Conservation (phyloP, 2,888 invertebrate species). For the Chrysodeixis includens region DNA sequence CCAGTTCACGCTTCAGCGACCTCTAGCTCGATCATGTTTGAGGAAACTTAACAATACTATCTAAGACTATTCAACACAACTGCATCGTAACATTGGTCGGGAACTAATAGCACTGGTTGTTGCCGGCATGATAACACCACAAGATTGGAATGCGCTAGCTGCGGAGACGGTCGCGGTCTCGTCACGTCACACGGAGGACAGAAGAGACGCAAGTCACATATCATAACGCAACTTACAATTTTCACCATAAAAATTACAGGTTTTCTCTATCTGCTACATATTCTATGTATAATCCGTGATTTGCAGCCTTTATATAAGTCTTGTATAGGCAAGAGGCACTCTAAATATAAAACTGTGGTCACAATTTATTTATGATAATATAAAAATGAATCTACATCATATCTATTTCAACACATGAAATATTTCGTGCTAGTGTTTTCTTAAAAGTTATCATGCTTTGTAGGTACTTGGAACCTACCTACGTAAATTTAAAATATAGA, state of each 20-base stretch:
- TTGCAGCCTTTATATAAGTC: constrained; percentile 90
- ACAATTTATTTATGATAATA: constrained; percentile 86
- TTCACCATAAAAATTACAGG: constrained; percentile 88
- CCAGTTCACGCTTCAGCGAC: constrained; percentile 68
- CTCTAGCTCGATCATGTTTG: constrained; percentile 64
- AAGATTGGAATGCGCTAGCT: constrained; percentile 86
- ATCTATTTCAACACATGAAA: constrained; percentile 83
- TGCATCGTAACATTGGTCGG: constrained; percentile 79
- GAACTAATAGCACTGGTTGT: constrained; percentile 75
- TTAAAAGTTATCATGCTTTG: constrained; percentile 79
- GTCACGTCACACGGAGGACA: constrained; percentile 50
- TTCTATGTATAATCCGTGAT: constrained; percentile 88
- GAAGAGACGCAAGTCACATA: constrained; percentile 79
- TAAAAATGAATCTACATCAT: constrained; percentile 85
- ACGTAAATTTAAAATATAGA: constrained; percentile 67
- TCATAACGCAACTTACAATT: constrained; percentile 90
- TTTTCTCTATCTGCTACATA: constrained; percentile 86
- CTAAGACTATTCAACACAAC: constrained; percentile 78
- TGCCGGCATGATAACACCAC: constrained; percentile 53
- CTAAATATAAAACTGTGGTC: constrained; percentile 91
- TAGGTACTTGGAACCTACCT: constrained; percentile 76
- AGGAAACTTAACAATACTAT: constrained; percentile 76
- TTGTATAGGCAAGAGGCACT: constrained; percentile 91
- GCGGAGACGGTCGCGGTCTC: constrained; percentile 63
- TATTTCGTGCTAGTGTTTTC: constrained; percentile 84